Base-by-base conservation (phyloP, 2,888 invertebrate genomes). In the Dusona sp. region DNA sequence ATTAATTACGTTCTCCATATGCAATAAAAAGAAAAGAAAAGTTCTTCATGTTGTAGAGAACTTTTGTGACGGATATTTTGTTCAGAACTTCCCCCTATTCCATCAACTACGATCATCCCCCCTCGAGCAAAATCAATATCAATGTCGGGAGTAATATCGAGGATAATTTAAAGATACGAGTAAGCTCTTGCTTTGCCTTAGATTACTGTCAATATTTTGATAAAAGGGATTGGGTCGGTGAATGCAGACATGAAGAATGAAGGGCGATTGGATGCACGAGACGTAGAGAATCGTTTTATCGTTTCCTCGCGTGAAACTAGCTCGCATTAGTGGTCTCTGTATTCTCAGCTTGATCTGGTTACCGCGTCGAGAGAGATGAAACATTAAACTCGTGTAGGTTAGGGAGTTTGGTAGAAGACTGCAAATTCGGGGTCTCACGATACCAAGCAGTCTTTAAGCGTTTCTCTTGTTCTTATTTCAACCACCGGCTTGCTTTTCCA, bases 401-500 rank as follows among this genome's bases (percentile, higher is more conserved):
- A 72, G 77, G 73, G 78, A 45, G 78, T 67, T 42, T 36, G 51
- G 48, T 42, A 36, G 57, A n/a, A 64, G 33, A 25, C 54, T 38
- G 42, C 68, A 79, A 83, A 81, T 83, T 85, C 77, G 82, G 82
- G 87, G 90, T 90, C 90, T 90, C 89, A 89, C 90, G 90, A 92
- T 92, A 90, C 92, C 92, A 93, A 92, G 91, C 92, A 90, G 91
- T 90, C 70, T 90, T 91, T 89, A 90, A 91, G 92, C 90, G 90
- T 90, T 91, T 88, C 75, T 86, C 87, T 86, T 85, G 81, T 81
- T 86, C 83, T 86, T 87, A 86, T 84, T 86, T 85, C 77, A 89
- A 90, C 90, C 90, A 90, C 88, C 61, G 33, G 51, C 36, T 77
- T 33, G 36, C 54, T 73, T 54, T 79, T 57, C 74, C 64, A 79